Conservation (phyloP, 2,888 invertebrate species). For the Chorisops tibialis region DNA sequence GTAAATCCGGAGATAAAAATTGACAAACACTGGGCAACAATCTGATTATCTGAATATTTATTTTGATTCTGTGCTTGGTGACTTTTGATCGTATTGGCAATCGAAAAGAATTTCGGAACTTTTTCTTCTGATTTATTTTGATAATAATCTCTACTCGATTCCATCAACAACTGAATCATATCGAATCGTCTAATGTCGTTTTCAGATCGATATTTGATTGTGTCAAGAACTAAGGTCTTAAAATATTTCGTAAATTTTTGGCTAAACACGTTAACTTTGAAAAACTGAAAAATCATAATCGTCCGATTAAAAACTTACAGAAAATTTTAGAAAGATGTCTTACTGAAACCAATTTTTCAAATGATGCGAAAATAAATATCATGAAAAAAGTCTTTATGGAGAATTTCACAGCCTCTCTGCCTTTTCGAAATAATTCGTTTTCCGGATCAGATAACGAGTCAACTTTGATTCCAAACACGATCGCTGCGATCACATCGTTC, state of each 20-base stretch:
- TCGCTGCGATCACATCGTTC: slow-evolving; percentile 53
- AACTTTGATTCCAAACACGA: slow-evolving; percentile 46
- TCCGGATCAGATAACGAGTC: slow-evolving; percentile 54
- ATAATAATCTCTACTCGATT: slow-evolving; percentile 49
- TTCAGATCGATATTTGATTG: slow-evolving; percentile 53
- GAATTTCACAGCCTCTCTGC: slow-evolving; percentile 50
- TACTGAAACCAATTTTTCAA: no score
- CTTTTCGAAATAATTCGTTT: slow-evolving; percentile 55
- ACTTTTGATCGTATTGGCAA: no score
- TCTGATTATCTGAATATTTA: slow-evolving; percentile 54
- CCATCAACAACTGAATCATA: slow-evolving; percentile 57
- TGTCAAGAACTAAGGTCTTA: slow-evolving; percentile 47
- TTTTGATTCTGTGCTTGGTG: no score
- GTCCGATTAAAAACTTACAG: no score
- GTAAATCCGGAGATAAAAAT: slow-evolving; percentile 61
- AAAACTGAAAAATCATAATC: slow-evolving; percentile 31
- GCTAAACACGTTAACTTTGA: slow-evolving; percentile 46
- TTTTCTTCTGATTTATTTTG: no score
- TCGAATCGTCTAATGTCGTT: slow-evolving; percentile 55
- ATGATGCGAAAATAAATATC: background rate
- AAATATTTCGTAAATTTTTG: slow-evolving; percentile 48
- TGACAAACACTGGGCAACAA: slow-evolving; percentile 58
- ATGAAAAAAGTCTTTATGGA: slow-evolving; percentile 6
- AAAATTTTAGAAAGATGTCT: no score
- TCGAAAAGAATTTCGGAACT: no score